Percentiles rank a stretch among this genome's conserved stretches.
Evolutionary conservation across 2,797 vertebrate genomes (phyloP).

Genomic region (Erethizon dorsatum): DNA sequence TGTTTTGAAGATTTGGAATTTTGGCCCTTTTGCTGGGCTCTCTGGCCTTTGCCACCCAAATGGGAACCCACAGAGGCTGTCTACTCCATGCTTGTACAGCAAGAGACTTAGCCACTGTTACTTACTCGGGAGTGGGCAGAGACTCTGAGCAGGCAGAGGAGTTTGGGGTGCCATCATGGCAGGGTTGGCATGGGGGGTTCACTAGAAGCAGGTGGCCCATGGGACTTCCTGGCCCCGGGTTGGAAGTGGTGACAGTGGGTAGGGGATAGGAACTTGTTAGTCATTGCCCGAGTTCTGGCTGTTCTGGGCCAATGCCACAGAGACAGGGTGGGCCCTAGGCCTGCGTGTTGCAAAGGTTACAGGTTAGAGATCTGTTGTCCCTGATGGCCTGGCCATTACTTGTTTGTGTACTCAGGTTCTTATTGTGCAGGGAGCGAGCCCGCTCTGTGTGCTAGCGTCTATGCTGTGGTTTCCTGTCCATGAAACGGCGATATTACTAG

Average conservation of each 20-base stretch:
- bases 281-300: not conserved
- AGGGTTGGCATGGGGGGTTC: not conserved
- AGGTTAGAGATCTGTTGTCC: not conserved
- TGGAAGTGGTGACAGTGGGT: not conserved
- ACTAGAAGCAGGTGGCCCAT: not conserved
- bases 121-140: not conserved
- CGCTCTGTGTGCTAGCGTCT: not conserved
- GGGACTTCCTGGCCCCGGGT: not conserved
- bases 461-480: not conserved
- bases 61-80: not conserved
- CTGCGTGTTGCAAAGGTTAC: not conserved
- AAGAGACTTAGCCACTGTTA: not conserved
- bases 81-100: not conserved
- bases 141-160: not conserved
- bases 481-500: not conserved
- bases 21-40: not conserved
- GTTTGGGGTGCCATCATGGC: not conserved
- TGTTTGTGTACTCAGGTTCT: not conserved
- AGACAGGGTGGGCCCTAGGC: not conserved
- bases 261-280: not conserved
- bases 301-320: not conserved
- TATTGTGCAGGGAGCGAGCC: not conserved
- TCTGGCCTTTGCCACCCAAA: not conserved
- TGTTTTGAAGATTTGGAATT: not conserved
- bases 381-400: not conserved